Evolutionary conservation across 2,113 vertebrate genomes (phyloP), one percentile per base, ranked within the genome.

Genomic region (Amphiprion percula): DNA sequence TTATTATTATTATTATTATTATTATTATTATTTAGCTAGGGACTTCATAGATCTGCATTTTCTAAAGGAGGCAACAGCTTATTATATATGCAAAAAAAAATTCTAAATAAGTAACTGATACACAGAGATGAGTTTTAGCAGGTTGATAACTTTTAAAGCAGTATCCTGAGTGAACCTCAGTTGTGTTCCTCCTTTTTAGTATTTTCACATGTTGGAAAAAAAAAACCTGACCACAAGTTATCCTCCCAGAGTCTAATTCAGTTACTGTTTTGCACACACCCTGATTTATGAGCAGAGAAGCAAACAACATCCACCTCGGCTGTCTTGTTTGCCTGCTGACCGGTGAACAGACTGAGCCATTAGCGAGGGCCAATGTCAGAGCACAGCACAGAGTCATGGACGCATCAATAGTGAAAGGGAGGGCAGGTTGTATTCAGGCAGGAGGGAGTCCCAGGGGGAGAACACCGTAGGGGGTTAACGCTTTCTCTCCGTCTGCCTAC

Each of bases 321-420:
- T 55, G 62, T 68, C 62, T 68, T 59, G 56, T 82, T 85, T 83
- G 79, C 67, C 63, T 73, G 73, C 65, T 79, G 72, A 73, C 70
- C 68, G 37, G 80, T 37, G 67, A 85, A 73, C 79, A 75, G 65
- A 54, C 84, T n/a, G 77, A 90, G 58, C 72, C 84, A 79, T 85
- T 83, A 87, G 88, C 61, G 53, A 72, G 60, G 82, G 74, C 78
- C 85, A 87, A 83, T 79, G 87, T 89, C 88, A 86, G 21, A 85
- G 86, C 77, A 54, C 61, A 82, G 74, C 58, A 66, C 66, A 46
- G 59, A 89, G 83, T 87, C 86, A 88, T 46, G 73, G 79, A 65
- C 77, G 74, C 79, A 68, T 89, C 91, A 75, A 87, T 84, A 84
- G 72, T 63, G 67, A 7, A 53, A 80, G 73, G 68, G 69, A 82